phyloP scores from a whole-genome alignment of 2,797 vertebrate species.

The Thalassophryne amazonica region DNA sequence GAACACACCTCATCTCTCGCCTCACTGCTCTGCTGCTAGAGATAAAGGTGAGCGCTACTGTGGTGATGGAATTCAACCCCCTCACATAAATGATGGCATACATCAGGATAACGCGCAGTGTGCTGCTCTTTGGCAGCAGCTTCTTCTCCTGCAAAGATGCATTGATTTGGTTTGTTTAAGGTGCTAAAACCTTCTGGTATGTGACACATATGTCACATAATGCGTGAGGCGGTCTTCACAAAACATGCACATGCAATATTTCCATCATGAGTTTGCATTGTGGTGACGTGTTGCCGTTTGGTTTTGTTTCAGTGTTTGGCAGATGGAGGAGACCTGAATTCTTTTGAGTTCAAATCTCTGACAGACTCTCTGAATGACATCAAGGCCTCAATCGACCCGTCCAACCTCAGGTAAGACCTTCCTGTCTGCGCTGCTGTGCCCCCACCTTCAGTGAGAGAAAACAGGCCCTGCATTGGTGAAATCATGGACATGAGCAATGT shows the following conservation, averaged over 20 bases:
- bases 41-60: conserved; percentile 84
- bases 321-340: conserved; percentile 95
- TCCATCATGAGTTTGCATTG: too few relatives aligned
- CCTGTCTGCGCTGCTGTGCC: neutral
- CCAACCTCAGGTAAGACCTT: conserved; percentile 90
- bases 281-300: neutral
- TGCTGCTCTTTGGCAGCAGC: neutral
- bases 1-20: conserved; percentile 91
- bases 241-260: too few relatives aligned
- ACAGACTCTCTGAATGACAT: conserved; percentile 98
- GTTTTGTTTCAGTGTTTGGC: conserved; percentile 87
- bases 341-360: conserved; percentile 98
- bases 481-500: neutral
- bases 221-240: too few relatives aligned
- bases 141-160: neutral
- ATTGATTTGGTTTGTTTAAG: too few relatives aligned
- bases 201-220: too few relatives aligned
- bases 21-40: conserved; percentile 95
- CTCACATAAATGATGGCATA: neutral
- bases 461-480: too few relatives aligned
- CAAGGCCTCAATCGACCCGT: conserved; percentile 93
- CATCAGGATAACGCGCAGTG: neutral
- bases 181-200: too few relatives aligned
- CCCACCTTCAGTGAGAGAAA: neutral
- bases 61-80: neutral